Percentiles rank a stretch among this genome's conserved stretches.
phyloP scores from a whole-genome alignment of 1,140 invertebrate genomes.

The Ips typographus region DNA sequence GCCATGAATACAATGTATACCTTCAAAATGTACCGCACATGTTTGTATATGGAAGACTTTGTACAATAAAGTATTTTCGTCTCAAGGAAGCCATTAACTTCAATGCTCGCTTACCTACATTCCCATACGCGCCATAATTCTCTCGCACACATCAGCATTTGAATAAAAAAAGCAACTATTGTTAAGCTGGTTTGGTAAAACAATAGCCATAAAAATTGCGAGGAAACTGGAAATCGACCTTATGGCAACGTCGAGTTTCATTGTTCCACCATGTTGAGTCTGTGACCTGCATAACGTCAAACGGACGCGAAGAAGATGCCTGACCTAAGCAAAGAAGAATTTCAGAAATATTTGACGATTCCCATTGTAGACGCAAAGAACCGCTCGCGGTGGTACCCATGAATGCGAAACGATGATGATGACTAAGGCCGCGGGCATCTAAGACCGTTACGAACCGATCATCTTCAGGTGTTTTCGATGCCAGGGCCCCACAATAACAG shows the following conservation, averaged over 20 bases:
- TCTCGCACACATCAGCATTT: neutral
- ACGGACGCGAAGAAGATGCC: neutral
- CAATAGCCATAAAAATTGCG: neutral
- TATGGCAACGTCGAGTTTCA: neutral
- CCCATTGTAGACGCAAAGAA: conserved; percentile 13
- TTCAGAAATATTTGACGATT: conserved; percentile 3
- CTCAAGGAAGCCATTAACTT: neutral
- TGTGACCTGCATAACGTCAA: neutral
- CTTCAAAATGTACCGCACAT: neutral
- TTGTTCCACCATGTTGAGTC: neutral
- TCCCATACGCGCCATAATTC: neutral
- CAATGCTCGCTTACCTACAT: neutral
- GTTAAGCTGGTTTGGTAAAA: neutral
- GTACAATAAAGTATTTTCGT: neutral
- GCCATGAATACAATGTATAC: neutral
- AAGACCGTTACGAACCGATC: conserved; percentile 22
- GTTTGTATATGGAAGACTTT: neutral
- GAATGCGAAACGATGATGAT: conserved; percentile 30
- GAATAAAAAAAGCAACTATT: neutral
- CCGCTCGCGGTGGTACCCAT: conserved; percentile 5
- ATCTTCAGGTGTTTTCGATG: conserved; percentile 14
- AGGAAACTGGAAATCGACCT: no score
- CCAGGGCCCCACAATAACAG: conserved; percentile 7
- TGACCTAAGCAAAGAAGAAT: neutral
- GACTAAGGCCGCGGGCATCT: conserved; percentile 35